Percentiles rank a stretch among this genome's conserved stretches.
phyloP scores from a whole-genome alignment of 2,797 vertebrate species.

The Florisuga fusca region DNA sequence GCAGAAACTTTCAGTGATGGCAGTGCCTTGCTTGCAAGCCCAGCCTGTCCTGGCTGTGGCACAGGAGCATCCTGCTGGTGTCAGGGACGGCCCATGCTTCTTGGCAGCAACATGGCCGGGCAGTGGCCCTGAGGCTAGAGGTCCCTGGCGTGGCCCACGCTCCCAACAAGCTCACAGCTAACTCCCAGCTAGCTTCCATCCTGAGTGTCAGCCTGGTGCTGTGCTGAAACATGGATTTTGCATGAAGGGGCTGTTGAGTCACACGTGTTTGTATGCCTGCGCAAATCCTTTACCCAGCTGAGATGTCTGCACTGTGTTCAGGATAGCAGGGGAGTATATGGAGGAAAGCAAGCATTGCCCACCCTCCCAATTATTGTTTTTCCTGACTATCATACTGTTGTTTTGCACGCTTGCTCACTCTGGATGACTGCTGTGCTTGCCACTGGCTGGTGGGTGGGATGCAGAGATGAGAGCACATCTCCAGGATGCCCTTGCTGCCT shows the following conservation, averaged over 20 bases:
- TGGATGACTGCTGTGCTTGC: neutral
- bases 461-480: fast-evolving
- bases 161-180: fast-evolving
- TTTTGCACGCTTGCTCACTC: fast-evolving
- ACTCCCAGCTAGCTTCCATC: fast-evolving
- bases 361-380: neutral
- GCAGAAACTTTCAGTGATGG: neutral
- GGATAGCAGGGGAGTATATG: neutral
- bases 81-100: neutral
- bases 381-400: neutral
- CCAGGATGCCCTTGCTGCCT: fast-evolving
- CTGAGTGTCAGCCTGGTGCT: fast-evolving
- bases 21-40: neutral
- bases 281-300: neutral
- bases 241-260: fast-evolving
- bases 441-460: neutral
- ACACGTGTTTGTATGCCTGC: neutral
- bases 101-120: neutral
- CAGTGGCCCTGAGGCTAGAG: fast-evolving
- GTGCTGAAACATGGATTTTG: too few species aligned
- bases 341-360: neutral
- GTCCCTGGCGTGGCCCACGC: fast-evolving
- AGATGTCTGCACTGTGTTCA: neutral
- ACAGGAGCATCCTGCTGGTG: neutral
- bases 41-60: neutral